phyloP scores from a whole-genome alignment of 2,113 vertebrate genomes.

The Pycnonotus jocosus region DNA sequence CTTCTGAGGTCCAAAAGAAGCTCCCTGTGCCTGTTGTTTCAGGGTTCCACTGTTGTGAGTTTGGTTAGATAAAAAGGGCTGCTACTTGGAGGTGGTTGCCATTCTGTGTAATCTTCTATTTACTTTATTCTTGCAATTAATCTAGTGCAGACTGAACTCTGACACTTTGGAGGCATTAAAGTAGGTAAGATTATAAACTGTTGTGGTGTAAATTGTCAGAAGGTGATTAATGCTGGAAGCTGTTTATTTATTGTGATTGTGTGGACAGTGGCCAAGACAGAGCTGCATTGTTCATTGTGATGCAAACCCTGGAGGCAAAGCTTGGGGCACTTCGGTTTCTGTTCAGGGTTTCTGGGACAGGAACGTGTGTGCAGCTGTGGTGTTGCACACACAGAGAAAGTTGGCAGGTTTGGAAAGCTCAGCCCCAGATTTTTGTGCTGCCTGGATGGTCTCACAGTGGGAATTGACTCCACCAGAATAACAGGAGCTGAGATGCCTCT shows the following conservation, averaged over 20 bases:
- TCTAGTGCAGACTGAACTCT: neutral
- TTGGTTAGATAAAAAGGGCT: neutral
- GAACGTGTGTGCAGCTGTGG: neutral
- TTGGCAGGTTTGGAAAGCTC: neutral
- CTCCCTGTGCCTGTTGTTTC: neutral
- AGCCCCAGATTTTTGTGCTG: neutral
- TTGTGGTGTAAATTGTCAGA: neutral
- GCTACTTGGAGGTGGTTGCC: neutral
- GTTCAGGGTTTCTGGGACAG: neutral
- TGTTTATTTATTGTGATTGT: neutral
- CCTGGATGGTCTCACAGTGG: neutral
- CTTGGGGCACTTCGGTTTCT: neutral
- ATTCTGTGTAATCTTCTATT: neutral
- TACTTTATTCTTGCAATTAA: neutral
- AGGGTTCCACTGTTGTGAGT: neutral
- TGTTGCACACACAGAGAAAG: neutral
- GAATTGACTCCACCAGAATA: neutral
- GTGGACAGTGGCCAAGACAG: neutral
- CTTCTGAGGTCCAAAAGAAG: neutral
- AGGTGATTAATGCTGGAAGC: neutral
- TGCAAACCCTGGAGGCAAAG: neutral
- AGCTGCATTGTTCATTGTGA: neutral
- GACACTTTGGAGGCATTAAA: neutral
- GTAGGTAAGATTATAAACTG: neutral
- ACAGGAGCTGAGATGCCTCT: neutral